These are phyloP conservation scores for Ctenodactylus gundi DNA, from an alignment of 2,113 vertebrate species.

Conservation along the genomic window DNA sequence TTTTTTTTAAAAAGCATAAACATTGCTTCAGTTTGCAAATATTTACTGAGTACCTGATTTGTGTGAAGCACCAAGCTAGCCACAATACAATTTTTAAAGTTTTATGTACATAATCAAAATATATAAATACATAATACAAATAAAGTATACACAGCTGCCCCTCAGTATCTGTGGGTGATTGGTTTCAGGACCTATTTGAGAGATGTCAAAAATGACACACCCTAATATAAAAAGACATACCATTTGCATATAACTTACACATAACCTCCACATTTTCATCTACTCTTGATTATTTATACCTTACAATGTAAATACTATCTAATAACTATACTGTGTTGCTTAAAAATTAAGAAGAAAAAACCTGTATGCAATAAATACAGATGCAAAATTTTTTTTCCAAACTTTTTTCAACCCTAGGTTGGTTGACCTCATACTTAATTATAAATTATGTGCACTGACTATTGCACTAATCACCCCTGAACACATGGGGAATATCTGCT, in stretches of 20 bases:
- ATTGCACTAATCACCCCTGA: not conserved
- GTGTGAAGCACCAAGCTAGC: not conserved
- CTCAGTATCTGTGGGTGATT: too few relatives aligned
- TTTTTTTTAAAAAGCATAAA: not conserved
- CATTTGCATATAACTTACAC: not conserved
- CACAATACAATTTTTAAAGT: too few relatives aligned
- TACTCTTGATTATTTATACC: not conserved
- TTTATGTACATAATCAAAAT: too few relatives aligned
- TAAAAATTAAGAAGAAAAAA: not conserved
- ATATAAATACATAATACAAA: too few relatives aligned
- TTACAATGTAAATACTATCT: not conserved
- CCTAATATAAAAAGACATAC: not conserved
- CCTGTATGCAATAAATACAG: not conserved
- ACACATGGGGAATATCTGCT: not conserved
- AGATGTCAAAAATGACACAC: not conserved
- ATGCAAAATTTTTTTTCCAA: not conserved
- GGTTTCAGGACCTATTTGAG: not conserved
- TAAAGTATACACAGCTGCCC: not conserved
- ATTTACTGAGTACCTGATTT: not conserved
- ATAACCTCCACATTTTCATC: not conserved
- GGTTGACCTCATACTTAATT: not conserved
- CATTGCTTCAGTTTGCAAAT: constrained; percentile 6
- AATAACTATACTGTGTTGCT: not conserved
- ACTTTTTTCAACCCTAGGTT: not conserved
- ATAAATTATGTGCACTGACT: not conserved